Evolutionary conservation across 2,113 vertebrate species (phyloP), one percentile per base, ranked within the genome.

Genomic region (Benitochromis conjunctus): DNA sequence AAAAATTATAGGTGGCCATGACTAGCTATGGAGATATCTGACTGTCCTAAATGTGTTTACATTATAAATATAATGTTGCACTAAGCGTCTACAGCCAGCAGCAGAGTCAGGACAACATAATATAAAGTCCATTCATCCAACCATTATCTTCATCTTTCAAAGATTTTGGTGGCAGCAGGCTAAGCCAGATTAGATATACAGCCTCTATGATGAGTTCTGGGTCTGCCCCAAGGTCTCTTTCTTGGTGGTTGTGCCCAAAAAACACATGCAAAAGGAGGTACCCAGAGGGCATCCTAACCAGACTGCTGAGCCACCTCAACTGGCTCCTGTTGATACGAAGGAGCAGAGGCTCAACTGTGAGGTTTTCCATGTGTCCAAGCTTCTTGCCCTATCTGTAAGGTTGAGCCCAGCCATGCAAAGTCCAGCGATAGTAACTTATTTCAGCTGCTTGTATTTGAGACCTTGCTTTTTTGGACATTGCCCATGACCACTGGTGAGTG

Each of bases 391-490:
- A 62, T 36, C 31, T 62, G 9, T 62, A 36, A 36, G 18, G 18
- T 36, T 64, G 60, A 69, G 62, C 62, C 12, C 11, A 69, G 3
- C 11, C 36, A 66, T 58, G 13, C 14, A 58, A 58, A 58, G 57
- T 7, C 19, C n/a, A 21, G 34, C 7, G 0, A 41, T 13, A 11
- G 11, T 41, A 24, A 69, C n/a, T 24, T 3, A 43, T 69, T 69
- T 69, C 13, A 43, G n/a, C 64, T 41, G 21, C 38, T 43, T 69
- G 64, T 24, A 69, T 69, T 43, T 69, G 64, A 24, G 36, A 69
- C 62, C n/a, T 69, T n/a, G 24, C 62, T 24, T 21, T 66, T 21
- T 41, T 21, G 31, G 0, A n/a, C 60, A 0, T 66, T 41, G 41
- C 36, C 62, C 62, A 41, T 51, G 18, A 53, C 16, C 6, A 51